Conservation (phyloP, 2,797 vertebrate genomes). For the Hydrocynus forskahlii region DNA sequence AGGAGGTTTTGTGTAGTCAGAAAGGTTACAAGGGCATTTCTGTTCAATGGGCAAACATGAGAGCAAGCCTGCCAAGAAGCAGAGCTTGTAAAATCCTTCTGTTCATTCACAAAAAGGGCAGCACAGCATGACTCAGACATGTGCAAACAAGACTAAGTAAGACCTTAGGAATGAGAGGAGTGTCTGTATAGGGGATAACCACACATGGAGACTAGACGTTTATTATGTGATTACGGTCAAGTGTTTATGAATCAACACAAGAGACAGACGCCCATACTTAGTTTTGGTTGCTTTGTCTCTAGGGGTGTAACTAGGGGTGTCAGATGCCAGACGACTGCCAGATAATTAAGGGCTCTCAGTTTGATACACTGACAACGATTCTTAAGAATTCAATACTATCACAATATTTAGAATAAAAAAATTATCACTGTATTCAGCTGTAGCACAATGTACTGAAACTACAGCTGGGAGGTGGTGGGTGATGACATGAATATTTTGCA, state of each 20-base stretch:
- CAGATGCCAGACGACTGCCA: no score
- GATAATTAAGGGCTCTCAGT: no score
- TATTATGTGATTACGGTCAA: neutral
- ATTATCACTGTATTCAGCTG: no score
- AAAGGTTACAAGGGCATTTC: constrained; percentile 4
- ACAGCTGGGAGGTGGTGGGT: no score
- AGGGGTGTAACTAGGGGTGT: no score
- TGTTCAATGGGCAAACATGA: neutral
- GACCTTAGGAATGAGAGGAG: constrained; percentile 10
- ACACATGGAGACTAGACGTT: neutral
- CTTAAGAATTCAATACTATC: no score
- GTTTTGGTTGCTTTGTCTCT: neutral
- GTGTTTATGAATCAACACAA: constrained; percentile 3
- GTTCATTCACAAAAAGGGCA: constrained; percentile 9
- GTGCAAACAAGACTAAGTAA: constrained; percentile 6
- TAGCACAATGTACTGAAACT: no score
- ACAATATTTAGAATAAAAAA: no score
- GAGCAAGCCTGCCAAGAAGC: neutral
- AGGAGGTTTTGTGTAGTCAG: neutral
- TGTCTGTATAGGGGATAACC: neutral
- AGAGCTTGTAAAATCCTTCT: neutral
- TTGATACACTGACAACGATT: no score
- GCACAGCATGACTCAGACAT: neutral
- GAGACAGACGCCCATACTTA: neutral
- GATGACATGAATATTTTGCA: no score